These are phyloP conservation scores for Nymphicus hollandicus DNA, from an alignment of 2,113 vertebrate species.

Conservation along the genomic window DNA sequence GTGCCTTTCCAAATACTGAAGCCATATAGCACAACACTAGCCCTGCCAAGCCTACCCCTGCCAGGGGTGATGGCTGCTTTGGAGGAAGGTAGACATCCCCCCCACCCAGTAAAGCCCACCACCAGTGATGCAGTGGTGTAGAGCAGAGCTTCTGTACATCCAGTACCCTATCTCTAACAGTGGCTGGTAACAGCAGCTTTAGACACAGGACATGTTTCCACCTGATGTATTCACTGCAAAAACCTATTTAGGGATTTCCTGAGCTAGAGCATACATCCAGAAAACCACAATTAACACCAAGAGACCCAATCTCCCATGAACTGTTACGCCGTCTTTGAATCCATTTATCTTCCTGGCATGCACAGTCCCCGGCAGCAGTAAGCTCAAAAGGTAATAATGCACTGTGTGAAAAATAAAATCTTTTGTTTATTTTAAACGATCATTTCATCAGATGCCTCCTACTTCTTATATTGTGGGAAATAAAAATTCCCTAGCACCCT, in stretches of 20 bases:
- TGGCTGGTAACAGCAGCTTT: neutral
- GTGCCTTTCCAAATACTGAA: neutral
- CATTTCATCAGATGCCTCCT: constrained; percentile 47
- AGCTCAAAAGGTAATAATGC: constrained; percentile 22
- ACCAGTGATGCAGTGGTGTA: neutral
- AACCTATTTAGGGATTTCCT: constrained; percentile 33
- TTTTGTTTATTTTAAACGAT: constrained; percentile 56
- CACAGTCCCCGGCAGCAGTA: neutral
- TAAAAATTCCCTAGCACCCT: constrained; percentile 39
- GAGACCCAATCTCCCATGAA: constrained; percentile 22
- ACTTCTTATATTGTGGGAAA: constrained; percentile 27
- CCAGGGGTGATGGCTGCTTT: accelerated
- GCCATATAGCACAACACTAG: accelerated
- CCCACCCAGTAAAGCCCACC: neutral
- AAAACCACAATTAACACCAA: constrained; percentile 35
- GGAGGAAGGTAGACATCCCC: neutral
- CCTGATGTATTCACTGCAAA: neutral
- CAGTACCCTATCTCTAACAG: neutral
- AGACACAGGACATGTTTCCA: neutral
- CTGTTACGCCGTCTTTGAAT: neutral
- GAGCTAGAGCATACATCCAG: neutral
- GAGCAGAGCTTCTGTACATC: neutral
- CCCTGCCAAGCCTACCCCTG: neutral
- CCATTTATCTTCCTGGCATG: constrained; percentile 46
- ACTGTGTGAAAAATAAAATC: constrained; percentile 11